A percentile compares a stretch with the other conserved stretches of the same genome.
Conservation (phyloP, 2,113 vertebrate species). For the Oriolus oriolus region DNA sequence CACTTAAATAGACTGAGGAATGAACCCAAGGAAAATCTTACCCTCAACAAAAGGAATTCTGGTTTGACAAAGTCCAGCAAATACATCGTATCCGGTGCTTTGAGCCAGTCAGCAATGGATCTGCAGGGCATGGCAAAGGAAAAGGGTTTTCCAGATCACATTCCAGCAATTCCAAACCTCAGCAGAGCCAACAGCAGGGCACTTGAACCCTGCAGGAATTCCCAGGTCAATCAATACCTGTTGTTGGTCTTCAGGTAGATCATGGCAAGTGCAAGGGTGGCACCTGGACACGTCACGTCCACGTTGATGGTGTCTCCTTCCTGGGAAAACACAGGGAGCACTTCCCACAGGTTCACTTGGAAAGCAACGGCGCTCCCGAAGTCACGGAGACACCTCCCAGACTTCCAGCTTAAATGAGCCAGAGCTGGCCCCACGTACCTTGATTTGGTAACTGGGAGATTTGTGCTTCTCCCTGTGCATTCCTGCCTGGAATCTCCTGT, state of each 20-base stretch:
- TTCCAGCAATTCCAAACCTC: background rate
- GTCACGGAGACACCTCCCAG: background rate
- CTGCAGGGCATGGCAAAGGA: constrained; percentile 59
- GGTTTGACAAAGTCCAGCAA: constrained; percentile 97
- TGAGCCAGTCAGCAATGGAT: constrained; percentile 96
- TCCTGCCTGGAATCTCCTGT: constrained; percentile 86
- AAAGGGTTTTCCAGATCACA: background rate
- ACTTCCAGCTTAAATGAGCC: background rate
- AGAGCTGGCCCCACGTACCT: constrained; percentile 66
- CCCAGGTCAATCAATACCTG: constrained; percentile 75
- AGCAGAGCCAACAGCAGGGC: background rate
- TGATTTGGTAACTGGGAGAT: constrained; percentile 97
- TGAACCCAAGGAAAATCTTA: constrained; percentile 50
- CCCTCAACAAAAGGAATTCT: constrained; percentile 94
- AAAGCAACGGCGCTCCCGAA: background rate
- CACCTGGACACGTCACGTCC: constrained; percentile 95
- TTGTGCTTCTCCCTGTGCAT: constrained; percentile 94
- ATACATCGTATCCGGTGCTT: constrained; percentile 96
- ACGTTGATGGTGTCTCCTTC: constrained; percentile 98
- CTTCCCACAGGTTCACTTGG: background rate
- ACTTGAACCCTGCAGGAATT: background rate
- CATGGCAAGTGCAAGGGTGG: constrained; percentile 95
- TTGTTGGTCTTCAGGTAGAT: constrained; percentile 99
- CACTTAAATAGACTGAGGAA: background rate
- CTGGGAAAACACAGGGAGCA: constrained; percentile 65